These are phyloP conservation scores for Tragelaphus imberbis DNA, from an alignment of 2,113 vertebrate species.

Conservation along the genomic window DNA sequence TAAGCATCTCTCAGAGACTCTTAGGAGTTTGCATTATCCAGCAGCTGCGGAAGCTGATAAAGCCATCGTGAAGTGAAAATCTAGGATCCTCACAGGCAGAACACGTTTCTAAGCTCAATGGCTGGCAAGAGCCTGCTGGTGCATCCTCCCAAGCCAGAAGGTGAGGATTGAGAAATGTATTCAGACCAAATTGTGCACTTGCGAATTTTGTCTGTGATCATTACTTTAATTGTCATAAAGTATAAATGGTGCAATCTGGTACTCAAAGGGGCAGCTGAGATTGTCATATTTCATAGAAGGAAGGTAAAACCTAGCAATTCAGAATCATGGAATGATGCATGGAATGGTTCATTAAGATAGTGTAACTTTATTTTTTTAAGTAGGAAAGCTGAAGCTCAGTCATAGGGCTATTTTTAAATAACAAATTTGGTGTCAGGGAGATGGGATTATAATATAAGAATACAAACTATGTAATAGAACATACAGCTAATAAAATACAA, in stretches of 20 bases:
- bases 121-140: neutral
- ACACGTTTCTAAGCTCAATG: neutral
- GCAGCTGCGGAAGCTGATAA: conserved; percentile 57
- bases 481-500: neutral
- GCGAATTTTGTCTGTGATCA: neutral
- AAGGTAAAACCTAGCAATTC: neutral
- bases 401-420: neutral
- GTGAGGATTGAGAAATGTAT: neutral
- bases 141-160: neutral
- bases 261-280: neutral
- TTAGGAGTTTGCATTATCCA: conserved; percentile 18
- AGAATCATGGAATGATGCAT: neutral
- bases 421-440: neutral
- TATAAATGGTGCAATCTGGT: neutral
- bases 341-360: neutral
- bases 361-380: neutral
- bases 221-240: conserved; percentile 36
- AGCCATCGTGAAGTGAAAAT: conserved; percentile 39
- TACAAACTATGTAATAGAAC: neutral
- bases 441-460: neutral
- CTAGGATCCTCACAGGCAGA: neutral
- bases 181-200: neutral
- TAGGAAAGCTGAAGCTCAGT: neutral
- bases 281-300: neutral
- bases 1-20: conserved; percentile 46